Percentiles rank a stretch among this genome's conserved stretches.
These are phyloP conservation scores for Chaetodon auriga DNA, from an alignment of 2,113 vertebrate species.

Conservation along the genomic window DNA sequence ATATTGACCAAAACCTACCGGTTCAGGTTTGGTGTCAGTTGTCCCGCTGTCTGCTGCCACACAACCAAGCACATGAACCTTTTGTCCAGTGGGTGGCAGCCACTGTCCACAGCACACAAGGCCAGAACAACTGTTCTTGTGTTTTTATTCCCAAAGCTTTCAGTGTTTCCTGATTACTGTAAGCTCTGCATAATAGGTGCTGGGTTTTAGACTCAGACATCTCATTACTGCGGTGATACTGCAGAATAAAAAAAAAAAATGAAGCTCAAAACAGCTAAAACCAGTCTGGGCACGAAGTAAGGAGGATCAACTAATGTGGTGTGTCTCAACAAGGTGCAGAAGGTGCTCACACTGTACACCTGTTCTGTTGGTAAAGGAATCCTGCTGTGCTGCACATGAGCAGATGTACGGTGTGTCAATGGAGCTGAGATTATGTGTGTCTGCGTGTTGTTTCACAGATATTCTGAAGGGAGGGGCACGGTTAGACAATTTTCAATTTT, in stretches of 20 bases:
- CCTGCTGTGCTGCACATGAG: neutral
- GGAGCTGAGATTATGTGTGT: neutral
- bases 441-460: neutral
- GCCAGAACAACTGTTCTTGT: conserved; percentile 1
- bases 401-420: neutral
- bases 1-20: conserved; percentile 31
- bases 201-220: neutral
- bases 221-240: neutral
- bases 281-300: neutral
- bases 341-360: neutral
- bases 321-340: neutral
- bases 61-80: conserved; percentile 20
- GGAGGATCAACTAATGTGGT: neutral
- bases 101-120: conserved; percentile 14
- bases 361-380: neutral
- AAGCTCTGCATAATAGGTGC: neutral
- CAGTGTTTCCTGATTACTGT: neutral
- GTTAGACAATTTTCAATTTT: neutral
- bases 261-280: conserved; percentile 2
- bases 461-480: neutral
- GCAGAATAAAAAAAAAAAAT: neutral
- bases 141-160: conserved; percentile 5
- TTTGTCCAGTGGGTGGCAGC: conserved; percentile 54
- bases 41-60: conserved; percentile 14
- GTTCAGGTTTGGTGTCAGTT: conserved; percentile 37